Evolutionary conservation across 2,113 vertebrate genomes (phyloP).

Genomic region (Aspiorhynchus laticeps): DNA sequence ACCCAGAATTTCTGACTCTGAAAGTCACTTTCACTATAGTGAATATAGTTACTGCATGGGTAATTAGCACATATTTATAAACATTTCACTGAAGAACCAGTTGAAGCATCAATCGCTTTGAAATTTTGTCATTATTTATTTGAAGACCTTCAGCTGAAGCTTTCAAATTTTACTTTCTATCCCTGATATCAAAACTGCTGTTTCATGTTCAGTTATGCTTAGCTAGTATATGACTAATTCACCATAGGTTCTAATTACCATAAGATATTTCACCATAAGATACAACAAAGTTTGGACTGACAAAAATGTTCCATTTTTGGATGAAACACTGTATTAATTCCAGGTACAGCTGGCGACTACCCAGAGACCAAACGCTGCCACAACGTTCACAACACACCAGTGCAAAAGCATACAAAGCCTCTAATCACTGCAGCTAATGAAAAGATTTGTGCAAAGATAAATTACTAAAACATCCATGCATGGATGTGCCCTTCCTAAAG

Average conservation of each 20-base stretch:
- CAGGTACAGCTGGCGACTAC: background rate
- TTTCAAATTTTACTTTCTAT: background rate
- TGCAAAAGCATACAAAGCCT: background rate
- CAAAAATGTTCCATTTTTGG: background rate
- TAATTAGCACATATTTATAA: background rate
- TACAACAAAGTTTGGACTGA: background rate
- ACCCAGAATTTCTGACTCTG: background rate
- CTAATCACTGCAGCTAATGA: slow-evolving; percentile 4
- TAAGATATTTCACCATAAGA: background rate
- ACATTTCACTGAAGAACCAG: background rate
- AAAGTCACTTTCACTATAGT: slow-evolving; percentile 2
- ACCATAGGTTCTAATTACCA: no score
- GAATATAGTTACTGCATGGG: background rate
- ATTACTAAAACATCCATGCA: slow-evolving; percentile 16
- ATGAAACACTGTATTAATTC: background rate
- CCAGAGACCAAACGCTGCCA: background rate
- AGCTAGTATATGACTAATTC: no score
- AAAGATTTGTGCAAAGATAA: slow-evolving; percentile 24
- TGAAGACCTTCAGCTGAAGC: background rate
- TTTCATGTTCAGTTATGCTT: background rate
- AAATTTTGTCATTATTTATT: background rate
- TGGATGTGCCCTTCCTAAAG: background rate
- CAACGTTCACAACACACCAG: background rate
- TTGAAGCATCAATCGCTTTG: background rate
- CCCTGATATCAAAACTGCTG: background rate